Base-by-base conservation (phyloP, 2,113 vertebrate genomes). In the Probosciger aterrimus region DNA sequence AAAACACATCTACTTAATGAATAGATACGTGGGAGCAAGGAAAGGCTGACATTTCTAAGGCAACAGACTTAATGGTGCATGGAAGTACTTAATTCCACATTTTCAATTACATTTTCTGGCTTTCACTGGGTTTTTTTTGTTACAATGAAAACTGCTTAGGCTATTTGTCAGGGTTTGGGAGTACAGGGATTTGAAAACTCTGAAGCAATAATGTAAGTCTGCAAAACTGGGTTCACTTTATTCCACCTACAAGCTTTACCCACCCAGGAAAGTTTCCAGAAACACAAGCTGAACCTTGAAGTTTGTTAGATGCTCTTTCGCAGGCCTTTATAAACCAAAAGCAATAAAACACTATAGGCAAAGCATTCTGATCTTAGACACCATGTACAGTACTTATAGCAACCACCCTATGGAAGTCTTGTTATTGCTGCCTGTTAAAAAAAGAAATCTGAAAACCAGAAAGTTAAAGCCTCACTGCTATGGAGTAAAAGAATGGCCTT, bases 361-460 rank as follows among this genome's bases (percentile, higher is more conserved):
- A 88, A 62, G 27, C 82, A 92, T 82, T 97, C 74, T 88, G 83
- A 97, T 87, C 90, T 92, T 43, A 67, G 91, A 92, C 59, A 92
- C 49, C 47, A 92, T 6, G 44, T 94, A 95, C 78, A 93, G 71
- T 91, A 95, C 60, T 93, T 82, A 82, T 0, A 95, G 41, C 83
- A 94, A 93, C 76, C 91, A 87, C 83, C 82, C 82, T 59, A 82
- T 68, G 69, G 44, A 92, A 91, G 69, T 70, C 65, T 68, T 95
- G 60, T 94, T 96, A 86, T 87, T 78, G 64, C 91, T 76, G 86
- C 68, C 90, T 76, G 83, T 89, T 90, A 96, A 95, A 88, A 81
- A 79, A 83, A 97, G 95, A 95, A 94, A 96, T 68, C 83, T 88
- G 43, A 96, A 96, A 94, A 82, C 64, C 75, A 95, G 92, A 97